Evolutionary conservation across 2,888 invertebrate species (phyloP).

Genomic region (Lissocephala sabroskyi): DNA sequence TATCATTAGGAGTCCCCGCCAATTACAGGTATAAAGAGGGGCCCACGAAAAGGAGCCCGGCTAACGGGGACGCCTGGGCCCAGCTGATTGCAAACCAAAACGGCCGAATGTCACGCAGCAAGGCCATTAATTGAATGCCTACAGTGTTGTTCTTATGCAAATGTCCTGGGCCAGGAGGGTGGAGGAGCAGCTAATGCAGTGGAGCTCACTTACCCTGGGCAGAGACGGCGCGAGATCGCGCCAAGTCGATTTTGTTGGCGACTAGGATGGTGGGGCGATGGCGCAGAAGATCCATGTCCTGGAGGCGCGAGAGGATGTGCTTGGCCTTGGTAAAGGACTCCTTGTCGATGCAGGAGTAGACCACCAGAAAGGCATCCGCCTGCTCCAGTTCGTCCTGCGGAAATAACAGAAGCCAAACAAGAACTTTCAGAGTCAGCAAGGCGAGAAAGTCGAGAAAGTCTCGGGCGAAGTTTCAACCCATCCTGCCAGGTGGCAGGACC

Average conservation of each 20-base stretch:
- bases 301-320: slow-evolving; percentile 82
- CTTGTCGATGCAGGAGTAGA: slow-evolving; percentile 94
- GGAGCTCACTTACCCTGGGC: slow-evolving; percentile 87
- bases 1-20: neutral
- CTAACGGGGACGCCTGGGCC: neutral
- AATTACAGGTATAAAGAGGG: neutral
- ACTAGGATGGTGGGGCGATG: slow-evolving; percentile 88
- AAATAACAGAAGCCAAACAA: slow-evolving; percentile 7
- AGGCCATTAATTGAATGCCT: slow-evolving; percentile 22
- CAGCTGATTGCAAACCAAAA: slow-evolving; percentile 6
- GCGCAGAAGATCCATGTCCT: slow-evolving; percentile 84
- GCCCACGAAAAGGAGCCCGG: too few relatives aligned
- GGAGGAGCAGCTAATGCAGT: too few relatives aligned
- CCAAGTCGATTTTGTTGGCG: slow-evolving; percentile 95
- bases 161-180: too few relatives aligned
- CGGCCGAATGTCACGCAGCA: slow-evolving; percentile 19
- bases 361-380: slow-evolving; percentile 87
- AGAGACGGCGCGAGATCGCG: slow-evolving; percentile 89
- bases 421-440: too few relatives aligned
- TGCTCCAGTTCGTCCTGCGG: slow-evolving; percentile 84
- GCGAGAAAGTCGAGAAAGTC: too few relatives aligned
- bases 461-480: too few relatives aligned
- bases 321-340: slow-evolving; percentile 89
- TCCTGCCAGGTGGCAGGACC: too few relatives aligned
- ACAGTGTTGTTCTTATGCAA: too few relatives aligned